Percentiles rank a stretch among this genome's conserved stretches.
These are phyloP conservation scores for Conus ventricosus DNA, from an alignment of 1,140 invertebrate species.

Conservation along the genomic window DNA sequence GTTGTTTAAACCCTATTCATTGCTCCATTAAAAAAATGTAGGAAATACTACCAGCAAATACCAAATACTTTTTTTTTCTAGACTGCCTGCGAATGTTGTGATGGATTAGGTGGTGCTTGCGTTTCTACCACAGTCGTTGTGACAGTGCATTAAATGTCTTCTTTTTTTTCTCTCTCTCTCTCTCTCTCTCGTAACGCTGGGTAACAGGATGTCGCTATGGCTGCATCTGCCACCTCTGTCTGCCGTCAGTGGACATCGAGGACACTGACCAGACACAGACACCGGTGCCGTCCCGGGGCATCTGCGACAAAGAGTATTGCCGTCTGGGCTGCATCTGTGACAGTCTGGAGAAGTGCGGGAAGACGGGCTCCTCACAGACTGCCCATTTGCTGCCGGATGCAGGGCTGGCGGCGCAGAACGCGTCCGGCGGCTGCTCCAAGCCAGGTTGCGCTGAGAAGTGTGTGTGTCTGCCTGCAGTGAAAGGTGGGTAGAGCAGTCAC, in stretches of 20 bases:
- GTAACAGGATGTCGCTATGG: constrained; percentile 67
- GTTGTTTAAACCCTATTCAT: no score
- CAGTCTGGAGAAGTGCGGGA: constrained; percentile 53
- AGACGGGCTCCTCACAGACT: no score
- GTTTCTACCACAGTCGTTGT: no score
- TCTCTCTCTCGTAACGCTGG: no score
- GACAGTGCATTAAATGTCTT: no score
- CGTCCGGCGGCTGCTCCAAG: constrained; percentile 49
- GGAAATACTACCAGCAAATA: no score
- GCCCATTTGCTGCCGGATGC: constrained; percentile 49
- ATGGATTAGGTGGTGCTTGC: no score
- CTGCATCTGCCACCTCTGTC: constrained; percentile 70
- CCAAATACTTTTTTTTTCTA: no score
- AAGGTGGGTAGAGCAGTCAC: neutral
- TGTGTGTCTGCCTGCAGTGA: constrained; percentile 30
- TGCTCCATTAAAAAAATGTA: no score
- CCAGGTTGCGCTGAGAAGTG: constrained; percentile 58
- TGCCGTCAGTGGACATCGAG: constrained; percentile 44
- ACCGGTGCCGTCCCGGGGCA: constrained; percentile 18
- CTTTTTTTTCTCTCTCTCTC: no score
- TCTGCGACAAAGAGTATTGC: constrained; percentile 71
- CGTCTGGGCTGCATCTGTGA: constrained; percentile 71
- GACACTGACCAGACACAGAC: constrained; percentile 40
- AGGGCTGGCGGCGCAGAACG: no score
- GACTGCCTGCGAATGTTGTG: no score